Percentiles rank a stretch among this genome's conserved stretches.
phyloP scores from a whole-genome alignment of 2,797 vertebrate species.

The Odontamblyopus rebecca region DNA sequence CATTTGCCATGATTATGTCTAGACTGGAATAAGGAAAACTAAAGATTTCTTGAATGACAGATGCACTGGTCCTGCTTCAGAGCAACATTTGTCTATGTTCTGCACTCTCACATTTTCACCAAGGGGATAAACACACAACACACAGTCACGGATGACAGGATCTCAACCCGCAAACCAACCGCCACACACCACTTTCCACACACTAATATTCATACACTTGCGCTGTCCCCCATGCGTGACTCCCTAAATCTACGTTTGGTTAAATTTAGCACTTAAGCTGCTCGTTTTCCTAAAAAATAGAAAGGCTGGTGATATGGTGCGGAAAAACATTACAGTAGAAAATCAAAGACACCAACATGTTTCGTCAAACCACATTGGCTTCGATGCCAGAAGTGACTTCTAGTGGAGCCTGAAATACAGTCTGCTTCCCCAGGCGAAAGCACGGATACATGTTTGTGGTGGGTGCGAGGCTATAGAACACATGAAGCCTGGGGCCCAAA shows the following conservation, averaged over 20 bases:
- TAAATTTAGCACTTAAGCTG: conserved; percentile 34
- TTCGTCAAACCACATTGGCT: conserved; percentile 45
- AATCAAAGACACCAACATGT: conserved; percentile 45
- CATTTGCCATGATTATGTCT: conserved; percentile 63
- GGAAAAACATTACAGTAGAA: conserved; percentile 19
- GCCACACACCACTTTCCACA: conserved; percentile 28
- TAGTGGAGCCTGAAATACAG: conserved; percentile 55
- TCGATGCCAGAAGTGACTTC: conserved; percentile 48
- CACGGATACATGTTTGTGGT: conserved; percentile 57
- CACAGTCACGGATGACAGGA: conserved; percentile 43
- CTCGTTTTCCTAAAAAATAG: conserved; percentile 25
- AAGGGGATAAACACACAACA: conserved; percentile 35
- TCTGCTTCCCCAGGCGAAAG: conserved; percentile 46
- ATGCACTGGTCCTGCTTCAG: conserved; percentile 69
- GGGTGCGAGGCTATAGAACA: conserved; percentile 39
- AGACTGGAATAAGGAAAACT: conserved; percentile 63
- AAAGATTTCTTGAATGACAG: conserved; percentile 58
- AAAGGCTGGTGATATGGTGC: conserved; percentile 33
- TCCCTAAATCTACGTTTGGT: conserved; percentile 30
- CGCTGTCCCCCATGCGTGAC: conserved; percentile 33
- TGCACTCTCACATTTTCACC: conserved; percentile 59
- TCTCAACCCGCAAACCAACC: conserved; percentile 44
- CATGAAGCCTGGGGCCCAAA: conserved; percentile 41
- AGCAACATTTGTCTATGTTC: conserved; percentile 53
- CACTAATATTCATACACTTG: conserved; percentile 21